phyloP scores from a whole-genome alignment of 2,113 vertebrate genomes.

The Leuciscus idus region DNA sequence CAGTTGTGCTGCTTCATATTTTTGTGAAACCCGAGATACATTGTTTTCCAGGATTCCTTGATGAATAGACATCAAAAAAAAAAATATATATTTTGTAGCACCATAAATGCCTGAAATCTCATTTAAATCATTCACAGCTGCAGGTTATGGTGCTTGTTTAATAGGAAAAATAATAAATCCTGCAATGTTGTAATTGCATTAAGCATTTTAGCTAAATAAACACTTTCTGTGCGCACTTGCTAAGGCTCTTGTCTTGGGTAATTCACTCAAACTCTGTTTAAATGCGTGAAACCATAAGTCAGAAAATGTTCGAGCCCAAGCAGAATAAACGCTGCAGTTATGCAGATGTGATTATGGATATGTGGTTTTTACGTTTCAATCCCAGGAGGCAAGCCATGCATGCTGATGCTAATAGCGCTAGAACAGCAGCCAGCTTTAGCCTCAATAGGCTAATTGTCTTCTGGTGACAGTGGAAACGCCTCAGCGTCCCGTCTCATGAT shows the following conservation, averaged over 20 bases:
- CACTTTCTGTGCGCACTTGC: not conserved
- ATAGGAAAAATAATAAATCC: not conserved
- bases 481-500: not conserved
- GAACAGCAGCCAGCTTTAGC: constrained; percentile 13
- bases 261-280: constrained; percentile 18
- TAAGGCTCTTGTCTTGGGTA: constrained; percentile 12
- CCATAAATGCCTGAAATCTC: not conserved
- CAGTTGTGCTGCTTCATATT: not conserved
- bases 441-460: not conserved
- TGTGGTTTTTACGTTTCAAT: not conserved
- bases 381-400: constrained; percentile 11
- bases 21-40: not conserved
- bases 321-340: constrained; percentile 12
- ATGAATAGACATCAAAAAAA: not conserved
- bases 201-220: constrained; percentile 24
- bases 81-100: not conserved
- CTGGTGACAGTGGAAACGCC: not conserved
- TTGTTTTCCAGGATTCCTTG: not conserved
- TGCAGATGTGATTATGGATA: constrained; percentile 14
- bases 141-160: not conserved
- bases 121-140: not conserved
- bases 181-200: not conserved
- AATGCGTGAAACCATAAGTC: constrained; percentile 17
- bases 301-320: not conserved
- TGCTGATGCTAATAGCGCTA: not conserved